Evolutionary conservation across 2,797 vertebrate species (phyloP), one percentile per base, ranked within the genome.

Genomic region (Astyanax mexicanus): DNA sequence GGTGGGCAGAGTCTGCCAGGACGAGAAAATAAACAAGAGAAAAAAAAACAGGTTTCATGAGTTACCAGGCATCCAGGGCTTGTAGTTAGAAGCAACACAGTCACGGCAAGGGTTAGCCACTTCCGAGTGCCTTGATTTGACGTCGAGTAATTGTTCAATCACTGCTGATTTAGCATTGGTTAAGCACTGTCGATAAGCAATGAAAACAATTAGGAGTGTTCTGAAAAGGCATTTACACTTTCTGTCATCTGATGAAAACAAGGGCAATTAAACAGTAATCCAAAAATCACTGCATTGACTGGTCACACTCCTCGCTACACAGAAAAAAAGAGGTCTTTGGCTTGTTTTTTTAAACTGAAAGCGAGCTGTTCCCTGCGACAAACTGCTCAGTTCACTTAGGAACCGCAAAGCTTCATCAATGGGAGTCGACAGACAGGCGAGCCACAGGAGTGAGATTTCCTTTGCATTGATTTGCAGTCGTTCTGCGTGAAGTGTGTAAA

Each of bases 1-100:
- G 4, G 93, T 97, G 68, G 96, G 96, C 86, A 99, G 91, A 0
- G 96, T 97, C 98, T 99, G 84, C 7, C 80, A 72, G 78, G 64
- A 84, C 85, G 67, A 78, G 61, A 6, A 37, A 73, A 29, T 51
- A 83, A 76, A 72, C 72, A 0, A 1, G 37, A 58, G 58, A 13
- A 76, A 70, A 72, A 0, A 1, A 37, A 58, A 58, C 13, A 69
- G 11, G 45, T n/a, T 23, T 3, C 12, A 9, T 10, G 0, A 62
- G 13, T 60, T 38, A 6, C n/a, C 27, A 38, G 2, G 13, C 32
- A 73, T 11, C 23, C 42, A 32, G 19, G 35, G 9, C 21, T 17
- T 52, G 19, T n/a, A 27, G 21, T 66, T 23, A 55, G 35, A 69
- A 35, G 12, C 47, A 67, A 9, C 35, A 19, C 29, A 68, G 60